Conservation (phyloP, 2,113 vertebrate species). For the Sminthopsis crassicaudata region DNA sequence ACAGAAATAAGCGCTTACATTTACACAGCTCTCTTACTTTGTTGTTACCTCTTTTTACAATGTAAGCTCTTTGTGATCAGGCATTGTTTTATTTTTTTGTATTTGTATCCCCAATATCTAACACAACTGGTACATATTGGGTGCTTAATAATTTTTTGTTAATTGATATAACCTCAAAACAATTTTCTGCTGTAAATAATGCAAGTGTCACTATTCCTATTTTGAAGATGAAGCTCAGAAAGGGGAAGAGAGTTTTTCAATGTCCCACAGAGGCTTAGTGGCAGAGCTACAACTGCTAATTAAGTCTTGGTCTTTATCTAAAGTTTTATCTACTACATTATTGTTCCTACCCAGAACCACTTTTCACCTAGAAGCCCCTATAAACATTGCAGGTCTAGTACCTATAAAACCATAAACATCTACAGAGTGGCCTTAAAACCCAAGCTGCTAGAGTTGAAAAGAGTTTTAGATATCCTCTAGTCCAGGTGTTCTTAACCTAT, state of each 20-base stretch:
- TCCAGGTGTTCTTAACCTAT: background rate
- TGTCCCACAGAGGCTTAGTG: background rate
- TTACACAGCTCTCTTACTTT: background rate
- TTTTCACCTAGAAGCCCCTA: background rate
- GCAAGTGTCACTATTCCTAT: background rate
- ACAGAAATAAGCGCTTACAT: background rate
- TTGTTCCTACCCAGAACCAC: background rate
- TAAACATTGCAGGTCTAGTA: background rate
- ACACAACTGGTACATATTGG: background rate
- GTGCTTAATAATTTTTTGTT: background rate
- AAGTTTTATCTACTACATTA: background rate
- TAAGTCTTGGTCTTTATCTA: background rate
- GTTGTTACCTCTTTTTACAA: background rate
- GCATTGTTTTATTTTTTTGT: background rate
- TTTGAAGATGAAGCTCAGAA: background rate
- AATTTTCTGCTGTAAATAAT: background rate
- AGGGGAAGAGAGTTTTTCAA: background rate
- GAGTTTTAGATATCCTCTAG: background rate
- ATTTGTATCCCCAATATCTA: background rate
- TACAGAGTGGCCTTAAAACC: background rate
- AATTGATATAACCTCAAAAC: background rate
- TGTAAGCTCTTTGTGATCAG: background rate
- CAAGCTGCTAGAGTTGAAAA: background rate
- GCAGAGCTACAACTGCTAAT: background rate
- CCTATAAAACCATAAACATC: background rate